Evolutionary conservation across 2,888 invertebrate genomes (phyloP).

Genomic region (Orchestes rusci): DNA sequence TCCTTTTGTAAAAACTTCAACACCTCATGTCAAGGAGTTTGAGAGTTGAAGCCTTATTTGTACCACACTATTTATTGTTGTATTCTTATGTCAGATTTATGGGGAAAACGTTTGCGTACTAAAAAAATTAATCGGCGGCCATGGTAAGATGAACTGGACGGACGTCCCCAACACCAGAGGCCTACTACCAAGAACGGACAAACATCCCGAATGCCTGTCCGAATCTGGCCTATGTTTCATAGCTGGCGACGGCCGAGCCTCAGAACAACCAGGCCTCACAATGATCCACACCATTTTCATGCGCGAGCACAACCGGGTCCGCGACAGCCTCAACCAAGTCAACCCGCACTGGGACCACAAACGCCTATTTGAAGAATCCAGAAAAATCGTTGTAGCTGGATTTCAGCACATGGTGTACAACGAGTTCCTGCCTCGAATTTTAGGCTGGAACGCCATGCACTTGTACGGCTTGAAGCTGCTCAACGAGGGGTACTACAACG

Average conservation of each 20-base stretch:
- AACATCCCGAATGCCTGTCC: constrained; percentile 83
- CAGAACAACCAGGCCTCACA: constrained; percentile 86
- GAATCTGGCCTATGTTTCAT: constrained; percentile 80
- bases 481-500: constrained; percentile 63
- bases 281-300: constrained; percentile 84
- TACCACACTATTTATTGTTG: neutral
- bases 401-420: constrained; percentile 79
- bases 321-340: constrained; percentile 66
- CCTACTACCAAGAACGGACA: constrained; percentile 71
- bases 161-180: constrained; percentile 65
- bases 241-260: constrained; percentile 83
- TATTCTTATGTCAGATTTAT: constrained; percentile 53
- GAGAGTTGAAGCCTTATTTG: too few species aligned
- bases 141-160: constrained; percentile 77
- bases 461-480: constrained; percentile 79
- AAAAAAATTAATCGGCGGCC: constrained; percentile 67
- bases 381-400: constrained; percentile 71
- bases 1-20: too few species aligned
- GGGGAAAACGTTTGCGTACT: constrained; percentile 83
- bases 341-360: constrained; percentile 90
- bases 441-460: constrained; percentile 85
- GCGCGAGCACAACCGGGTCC: constrained; percentile 83
- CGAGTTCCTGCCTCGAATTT: constrained; percentile 82
- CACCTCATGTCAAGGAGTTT: too few species aligned
- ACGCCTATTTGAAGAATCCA: constrained; percentile 71